Evolutionary conservation across 53 echinoderm and acorn worm species (phyloP).

Genomic region (Apostichopus leukothele): DNA sequence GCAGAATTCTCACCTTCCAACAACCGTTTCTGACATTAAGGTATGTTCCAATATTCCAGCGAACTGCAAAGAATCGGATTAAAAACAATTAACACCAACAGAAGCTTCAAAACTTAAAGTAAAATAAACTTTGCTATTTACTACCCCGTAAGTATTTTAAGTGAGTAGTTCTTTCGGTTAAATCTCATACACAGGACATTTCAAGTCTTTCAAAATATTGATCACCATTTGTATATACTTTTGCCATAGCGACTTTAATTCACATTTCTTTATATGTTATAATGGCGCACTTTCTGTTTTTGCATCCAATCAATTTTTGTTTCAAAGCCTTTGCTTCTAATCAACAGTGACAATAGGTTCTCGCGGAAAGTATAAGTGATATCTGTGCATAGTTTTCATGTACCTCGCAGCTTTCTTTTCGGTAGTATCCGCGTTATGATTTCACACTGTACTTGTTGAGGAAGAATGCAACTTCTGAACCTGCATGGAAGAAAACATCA

Average conservation of each 20-base stretch:
- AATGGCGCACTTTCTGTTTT: background rate
- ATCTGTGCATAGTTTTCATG: background rate
- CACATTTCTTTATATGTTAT: too few species aligned
- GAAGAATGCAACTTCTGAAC: constrained; percentile 1
- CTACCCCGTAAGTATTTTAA: background rate
- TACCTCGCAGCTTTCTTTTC: background rate
- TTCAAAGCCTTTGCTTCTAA: background rate
- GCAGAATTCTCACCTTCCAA: background rate
- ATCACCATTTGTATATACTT: too few species aligned
- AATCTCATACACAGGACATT: background rate
- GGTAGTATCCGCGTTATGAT: background rate
- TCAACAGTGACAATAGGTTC: background rate
- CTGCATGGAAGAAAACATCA: background rate
- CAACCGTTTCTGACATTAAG: background rate
- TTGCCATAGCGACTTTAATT: too few species aligned
- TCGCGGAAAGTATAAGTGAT: background rate
- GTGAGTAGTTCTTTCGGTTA: background rate
- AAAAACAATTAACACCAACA: too few species aligned
- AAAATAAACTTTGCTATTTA: background rate
- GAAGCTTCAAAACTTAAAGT: too few species aligned
- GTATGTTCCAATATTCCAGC: background rate
- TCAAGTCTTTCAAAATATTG: background rate
- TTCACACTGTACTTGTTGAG: background rate
- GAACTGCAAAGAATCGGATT: background rate
- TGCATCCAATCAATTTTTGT: background rate